phyloP scores from a whole-genome alignment of 2,797 vertebrate species.

The Sciaenops ocellatus region DNA sequence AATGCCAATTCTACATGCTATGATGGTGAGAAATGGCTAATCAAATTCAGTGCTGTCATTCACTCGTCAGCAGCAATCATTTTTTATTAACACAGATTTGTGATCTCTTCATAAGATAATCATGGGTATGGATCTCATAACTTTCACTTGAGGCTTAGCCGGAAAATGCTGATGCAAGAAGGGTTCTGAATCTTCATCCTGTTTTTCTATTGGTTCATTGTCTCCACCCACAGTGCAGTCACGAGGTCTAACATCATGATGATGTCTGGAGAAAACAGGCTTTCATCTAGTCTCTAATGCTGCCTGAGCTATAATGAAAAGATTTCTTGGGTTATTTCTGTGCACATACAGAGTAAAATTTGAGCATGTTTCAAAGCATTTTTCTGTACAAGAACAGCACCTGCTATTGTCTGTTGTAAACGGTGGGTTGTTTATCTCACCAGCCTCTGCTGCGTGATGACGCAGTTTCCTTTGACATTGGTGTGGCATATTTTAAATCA shows the following conservation, averaged over 20 bases:
- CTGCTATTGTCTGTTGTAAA: slow-evolving; percentile 69
- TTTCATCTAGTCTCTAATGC: slow-evolving; percentile 71
- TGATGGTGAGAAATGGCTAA: slow-evolving; percentile 67
- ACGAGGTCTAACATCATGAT: slow-evolving; percentile 74
- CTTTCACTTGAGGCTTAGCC: slow-evolving; percentile 73
- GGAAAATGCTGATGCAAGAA: slow-evolving; percentile 78
- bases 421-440: slow-evolving; percentile 61
- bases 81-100: slow-evolving; percentile 72
- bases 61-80: slow-evolving; percentile 70
- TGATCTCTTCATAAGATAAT: slow-evolving; percentile 82
- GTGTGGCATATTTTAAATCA: slow-evolving; percentile 76
- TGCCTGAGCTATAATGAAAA: slow-evolving; percentile 66
- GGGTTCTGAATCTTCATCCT: slow-evolving; percentile 61
- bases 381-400: slow-evolving; percentile 50
- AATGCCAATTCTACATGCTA: slow-evolving; percentile 66
- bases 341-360: slow-evolving; percentile 54
- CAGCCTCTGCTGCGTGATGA: slow-evolving; percentile 66
- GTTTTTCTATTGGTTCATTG: slow-evolving; percentile 74
- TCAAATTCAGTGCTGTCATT: slow-evolving; percentile 70
- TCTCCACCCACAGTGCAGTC: slow-evolving; percentile 79
- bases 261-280: slow-evolving; percentile 74
- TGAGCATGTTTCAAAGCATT: slow-evolving; percentile 59
- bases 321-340: slow-evolving; percentile 64
- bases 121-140: slow-evolving; percentile 73
- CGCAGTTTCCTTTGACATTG: slow-evolving; percentile 72